phyloP scores from a whole-genome alignment of 2,797 vertebrate genomes.

The Peromyscus attwateri region DNA sequence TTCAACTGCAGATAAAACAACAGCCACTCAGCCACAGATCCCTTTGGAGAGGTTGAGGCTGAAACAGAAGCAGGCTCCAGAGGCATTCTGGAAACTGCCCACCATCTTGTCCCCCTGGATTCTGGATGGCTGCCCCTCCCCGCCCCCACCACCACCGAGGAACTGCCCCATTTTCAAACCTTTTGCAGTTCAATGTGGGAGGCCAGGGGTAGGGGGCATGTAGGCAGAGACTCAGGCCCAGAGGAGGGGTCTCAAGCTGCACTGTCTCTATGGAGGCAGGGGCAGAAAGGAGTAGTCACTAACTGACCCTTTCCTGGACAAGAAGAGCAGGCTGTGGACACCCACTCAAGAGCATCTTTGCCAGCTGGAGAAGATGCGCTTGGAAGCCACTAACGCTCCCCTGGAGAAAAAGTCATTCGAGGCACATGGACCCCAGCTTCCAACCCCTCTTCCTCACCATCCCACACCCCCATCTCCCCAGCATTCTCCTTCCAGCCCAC shows the following conservation, averaged over 20 bases:
- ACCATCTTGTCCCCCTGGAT: neutral
- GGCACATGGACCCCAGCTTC: neutral
- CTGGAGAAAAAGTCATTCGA: neutral
- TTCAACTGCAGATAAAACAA: neutral
- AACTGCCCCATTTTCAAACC: neutral
- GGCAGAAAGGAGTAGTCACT: neutral
- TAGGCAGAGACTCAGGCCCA: constrained; percentile 12
- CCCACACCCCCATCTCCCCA: neutral
- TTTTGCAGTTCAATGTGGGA: neutral
- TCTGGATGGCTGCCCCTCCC: neutral
- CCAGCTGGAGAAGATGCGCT: neutral
- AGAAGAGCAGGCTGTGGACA: constrained; percentile 1
- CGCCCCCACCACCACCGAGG: neutral
- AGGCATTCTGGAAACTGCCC: neutral
- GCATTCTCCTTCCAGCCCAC: constrained; percentile 7
- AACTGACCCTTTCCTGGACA: neutral
- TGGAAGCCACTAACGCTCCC: neutral
- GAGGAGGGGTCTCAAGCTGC: neutral
- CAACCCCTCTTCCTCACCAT: neutral
- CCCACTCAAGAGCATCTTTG: neutral
- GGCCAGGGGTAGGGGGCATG: neutral
- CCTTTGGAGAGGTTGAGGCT: neutral
- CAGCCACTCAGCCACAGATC: neutral
- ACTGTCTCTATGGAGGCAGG: neutral
- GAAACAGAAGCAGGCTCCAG: neutral